A percentile compares a stretch with the other conserved stretches of the same genome.
Evolutionary conservation across 2,888 invertebrate species (phyloP).

Genomic region (Hemithea aestivaria): DNA sequence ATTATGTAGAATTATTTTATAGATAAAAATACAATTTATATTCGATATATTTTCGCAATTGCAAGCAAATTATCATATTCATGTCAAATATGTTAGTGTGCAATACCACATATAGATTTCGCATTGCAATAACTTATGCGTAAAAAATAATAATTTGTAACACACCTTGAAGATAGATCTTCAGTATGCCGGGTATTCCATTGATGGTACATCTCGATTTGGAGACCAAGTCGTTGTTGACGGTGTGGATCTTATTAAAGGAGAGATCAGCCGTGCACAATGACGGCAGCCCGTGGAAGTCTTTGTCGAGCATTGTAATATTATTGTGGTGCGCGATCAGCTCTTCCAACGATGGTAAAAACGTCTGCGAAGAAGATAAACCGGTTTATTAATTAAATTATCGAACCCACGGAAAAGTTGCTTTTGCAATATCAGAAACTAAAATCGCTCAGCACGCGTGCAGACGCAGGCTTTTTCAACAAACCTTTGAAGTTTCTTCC

Average conservation of each 20-base stretch:
- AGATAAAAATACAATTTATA: too few relatives aligned
- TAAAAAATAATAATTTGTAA: too few relatives aligned
- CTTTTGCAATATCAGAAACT: neutral
- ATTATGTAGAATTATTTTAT: too few relatives aligned
- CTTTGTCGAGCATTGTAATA: slow-evolving; percentile 85
- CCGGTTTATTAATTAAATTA: slow-evolving; percentile 1
- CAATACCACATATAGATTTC: slow-evolving; percentile 17
- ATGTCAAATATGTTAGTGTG: slow-evolving; percentile 2
- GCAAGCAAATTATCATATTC: too few relatives aligned
- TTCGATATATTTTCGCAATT: too few relatives aligned
- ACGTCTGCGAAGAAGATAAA: slow-evolving; percentile 84
- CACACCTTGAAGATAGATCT: slow-evolving; percentile 89
- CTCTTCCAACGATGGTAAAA: slow-evolving; percentile 86
- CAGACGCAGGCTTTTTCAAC: slow-evolving; percentile 22
- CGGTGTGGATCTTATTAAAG: slow-evolving; percentile 85
- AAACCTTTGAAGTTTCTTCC: slow-evolving; percentile 90
- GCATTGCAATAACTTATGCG: slow-evolving; percentile 12
- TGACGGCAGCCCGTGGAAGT: slow-evolving; percentile 90
- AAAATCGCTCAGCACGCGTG: slow-evolving; percentile 29
- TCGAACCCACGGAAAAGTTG: slow-evolving; percentile 5
- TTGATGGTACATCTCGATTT: slow-evolving; percentile 89
- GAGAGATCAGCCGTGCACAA: slow-evolving; percentile 90
- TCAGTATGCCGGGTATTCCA: slow-evolving; percentile 86
- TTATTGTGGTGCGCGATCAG: slow-evolving; percentile 88
- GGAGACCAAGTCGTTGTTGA: slow-evolving; percentile 87